Evolutionary conservation across 2,113 vertebrate genomes (phyloP).

Genomic region (Nettapus auritus): DNA sequence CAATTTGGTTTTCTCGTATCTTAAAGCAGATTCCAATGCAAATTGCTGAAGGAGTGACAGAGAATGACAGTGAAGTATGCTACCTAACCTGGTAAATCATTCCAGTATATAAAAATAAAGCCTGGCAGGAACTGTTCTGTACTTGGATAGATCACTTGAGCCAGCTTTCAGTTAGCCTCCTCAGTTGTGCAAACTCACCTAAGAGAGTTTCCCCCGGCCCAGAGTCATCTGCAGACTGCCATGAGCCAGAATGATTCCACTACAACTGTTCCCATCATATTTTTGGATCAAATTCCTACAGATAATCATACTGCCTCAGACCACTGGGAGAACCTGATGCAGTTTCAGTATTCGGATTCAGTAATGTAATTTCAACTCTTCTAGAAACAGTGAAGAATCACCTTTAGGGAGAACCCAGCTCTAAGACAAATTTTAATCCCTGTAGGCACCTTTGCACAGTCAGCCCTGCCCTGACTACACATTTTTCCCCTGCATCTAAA

Average conservation of each 20-base stretch:
- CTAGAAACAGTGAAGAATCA: background rate
- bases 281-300: background rate
- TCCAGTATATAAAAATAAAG: background rate
- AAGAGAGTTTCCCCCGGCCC: background rate
- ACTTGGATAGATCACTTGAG: background rate
- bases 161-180: background rate
- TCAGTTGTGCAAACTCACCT: background rate
- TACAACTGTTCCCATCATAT: background rate
- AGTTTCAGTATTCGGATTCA: background rate
- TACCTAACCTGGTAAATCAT: background rate
- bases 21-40: background rate
- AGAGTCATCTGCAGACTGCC: background rate
- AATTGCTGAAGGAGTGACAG: background rate
- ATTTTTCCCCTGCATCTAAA: background rate
- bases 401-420: background rate
- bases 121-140: background rate
- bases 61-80: background rate
- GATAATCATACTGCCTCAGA: too few species aligned
- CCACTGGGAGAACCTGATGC: background rate
- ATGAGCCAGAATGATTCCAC: background rate
- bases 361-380: background rate
- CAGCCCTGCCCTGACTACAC: background rate
- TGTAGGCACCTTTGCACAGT: background rate
- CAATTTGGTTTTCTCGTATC: background rate
- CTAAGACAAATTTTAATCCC: background rate